Evolutionary conservation across 2,888 invertebrate genomes (phyloP), one percentile per base, ranked within the genome.

Genomic region (Epinotia nisella): DNA sequence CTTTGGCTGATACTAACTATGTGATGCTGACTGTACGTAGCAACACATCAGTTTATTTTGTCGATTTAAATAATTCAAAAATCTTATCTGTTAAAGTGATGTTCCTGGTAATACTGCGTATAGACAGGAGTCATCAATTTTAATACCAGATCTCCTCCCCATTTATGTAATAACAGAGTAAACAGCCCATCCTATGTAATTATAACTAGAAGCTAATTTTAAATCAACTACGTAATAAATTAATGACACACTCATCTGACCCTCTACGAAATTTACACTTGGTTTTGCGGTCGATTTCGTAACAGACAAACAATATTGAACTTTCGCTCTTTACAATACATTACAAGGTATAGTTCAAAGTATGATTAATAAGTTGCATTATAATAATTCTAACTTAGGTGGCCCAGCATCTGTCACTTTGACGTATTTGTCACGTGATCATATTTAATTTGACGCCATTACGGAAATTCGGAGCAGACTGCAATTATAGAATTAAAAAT

Each of bases 401-500:
- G 77, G 79, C 82, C 73, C 83, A 83, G 87, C 91, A 91, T 90
- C 91, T 90, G 91, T 90, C 89, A 88, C 79, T 79, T 74, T 87
- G 92, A 90, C 89, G 88, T 72, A 72, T 89, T 91, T 92, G 93
- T 92, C 92, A 92, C 90, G 90, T 91, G 91, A 93, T 91, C 89
- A 86, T 81, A 85, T 83, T 87, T 85, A 88, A 91, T 88, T 84
- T 84, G 84, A 82, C 79, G 79, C 85, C 83, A 87, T 90, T 88
- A 88, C 79, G 79, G 78, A 81, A 86, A 85, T 85, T 83, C 80
- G 81, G 81, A 68, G 64, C 75, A 68, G 76, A 83, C 82, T 85
- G 87, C 87, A 92, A 93, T 93, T 93, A 93, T 86, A 81, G 81
- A 89, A 92, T 93, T 91, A 92, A 93, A 92, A 92, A 90, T 87